Evolutionary conservation across 92 coral and sea anemone species (phyloP), one percentile per base, ranked within the genome.

Genomic region (Heteractis magnifica): DNA sequence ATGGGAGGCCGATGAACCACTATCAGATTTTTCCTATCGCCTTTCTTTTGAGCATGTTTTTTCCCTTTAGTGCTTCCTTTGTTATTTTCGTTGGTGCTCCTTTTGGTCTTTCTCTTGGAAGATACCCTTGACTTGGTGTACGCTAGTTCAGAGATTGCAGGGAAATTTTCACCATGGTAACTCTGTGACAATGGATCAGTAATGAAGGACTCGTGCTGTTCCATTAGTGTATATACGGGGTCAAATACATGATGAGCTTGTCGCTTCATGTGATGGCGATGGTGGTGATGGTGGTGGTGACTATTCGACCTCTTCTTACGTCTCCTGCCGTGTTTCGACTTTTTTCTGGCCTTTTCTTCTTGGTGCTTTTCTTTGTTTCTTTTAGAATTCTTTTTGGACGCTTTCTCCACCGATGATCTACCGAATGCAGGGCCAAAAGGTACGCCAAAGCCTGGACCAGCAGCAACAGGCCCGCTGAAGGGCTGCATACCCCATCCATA

Each of bases 1-100:
- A 97, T 87, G 11, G 99, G 92, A 5, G 99, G 99, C 19, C 99
- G 93, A 71, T 90, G 92, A 55, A 97, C 90, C 21, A 97, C 79
- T 55, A 97, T 88, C 34, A 72, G 71, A 89, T 97, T 94, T 89
- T 97, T 97, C 71, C 92, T 90, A 7, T 95, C 84, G 0, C 91
- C 95, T 62, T 91, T 82, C 16, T 62, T 86, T 16, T 86, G 62
- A 7, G 55, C 52, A 9, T 20, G 16, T 70, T 72, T 55, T 65
- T 60, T 51, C 16, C 20, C 73, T 23, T 5, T 8, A 26, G 34
- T 15, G 6, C 59, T 78, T 84, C 56, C 65, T 58, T 52, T 77
- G 55, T 75, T 20, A 19, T 20, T 64, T 53, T 78, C 65, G 10
- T 49, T 44, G 1, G 13, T 81, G 26, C 75, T 76, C 48, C 73